Conservation (phyloP, 2,113 vertebrate genomes). For the Carassius gibelio region DNA sequence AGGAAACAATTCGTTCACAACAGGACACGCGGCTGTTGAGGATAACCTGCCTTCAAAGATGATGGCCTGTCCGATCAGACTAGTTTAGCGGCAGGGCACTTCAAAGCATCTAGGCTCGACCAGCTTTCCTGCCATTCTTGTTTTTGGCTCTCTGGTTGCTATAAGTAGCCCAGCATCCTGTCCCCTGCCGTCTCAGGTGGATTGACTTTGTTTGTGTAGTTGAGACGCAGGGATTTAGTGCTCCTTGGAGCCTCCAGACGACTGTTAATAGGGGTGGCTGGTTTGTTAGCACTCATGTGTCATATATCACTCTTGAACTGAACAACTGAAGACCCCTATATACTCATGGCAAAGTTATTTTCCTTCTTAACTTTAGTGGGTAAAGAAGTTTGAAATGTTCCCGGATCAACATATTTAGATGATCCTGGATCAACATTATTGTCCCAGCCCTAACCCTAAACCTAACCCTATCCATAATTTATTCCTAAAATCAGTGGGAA, state of each 20-base stretch:
- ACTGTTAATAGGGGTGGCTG: conserved; percentile 77
- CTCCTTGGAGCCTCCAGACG: conserved; percentile 69
- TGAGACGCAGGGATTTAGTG: conserved; percentile 75
- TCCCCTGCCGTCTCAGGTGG: conserved; percentile 93
- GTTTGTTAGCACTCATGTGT: conserved; percentile 75
- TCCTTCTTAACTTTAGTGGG: background rate
- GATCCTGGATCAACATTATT: no score
- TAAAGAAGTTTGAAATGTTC: background rate
- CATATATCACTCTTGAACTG: conserved; percentile 28
- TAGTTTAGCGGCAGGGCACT: conserved; percentile 93
- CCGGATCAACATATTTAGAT: no score
- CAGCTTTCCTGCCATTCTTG: conserved; percentile 98
- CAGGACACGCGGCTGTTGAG: conserved; percentile 84
- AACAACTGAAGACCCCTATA: background rate
- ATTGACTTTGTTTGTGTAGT: conserved; percentile 90
- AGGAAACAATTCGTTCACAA: conserved; percentile 97
- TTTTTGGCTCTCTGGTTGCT: conserved; percentile 83
- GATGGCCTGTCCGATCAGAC: conserved; percentile 83
- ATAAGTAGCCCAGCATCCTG: conserved; percentile 99
- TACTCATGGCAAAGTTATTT: background rate
- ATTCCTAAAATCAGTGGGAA: no score
- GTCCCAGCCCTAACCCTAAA: no score
- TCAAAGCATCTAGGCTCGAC: conserved; percentile 82
- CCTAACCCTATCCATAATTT: no score
- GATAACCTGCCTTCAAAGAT: conserved; percentile 98